Percentiles rank a stretch among this genome's conserved stretches.
Evolutionary conservation across 2,797 vertebrate genomes (phyloP).

Genomic region (Lacerta bilineata): DNA sequence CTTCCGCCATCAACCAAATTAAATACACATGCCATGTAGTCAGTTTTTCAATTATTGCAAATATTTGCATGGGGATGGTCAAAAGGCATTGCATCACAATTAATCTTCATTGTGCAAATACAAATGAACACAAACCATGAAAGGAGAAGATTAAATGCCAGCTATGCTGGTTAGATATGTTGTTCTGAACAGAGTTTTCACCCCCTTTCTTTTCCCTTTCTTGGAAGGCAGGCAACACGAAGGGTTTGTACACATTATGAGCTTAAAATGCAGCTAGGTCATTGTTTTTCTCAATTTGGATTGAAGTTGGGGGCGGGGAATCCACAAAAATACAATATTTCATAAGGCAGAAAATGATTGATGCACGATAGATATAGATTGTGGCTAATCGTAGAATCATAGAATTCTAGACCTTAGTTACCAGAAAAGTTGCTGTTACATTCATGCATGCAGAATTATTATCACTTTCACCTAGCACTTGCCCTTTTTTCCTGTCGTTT

Average conservation of each 20-base stretch:
- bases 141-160: background rate
- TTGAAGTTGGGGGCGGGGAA: too few relatives aligned
- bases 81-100: background rate
- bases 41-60: constrained; percentile 17
- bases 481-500: background rate
- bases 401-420: too few relatives aligned
- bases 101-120: constrained; percentile 7
- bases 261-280: too few relatives aligned
- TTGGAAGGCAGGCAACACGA: background rate
- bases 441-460: constrained; percentile 4
- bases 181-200: background rate
- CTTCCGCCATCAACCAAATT: background rate
- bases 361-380: too few relatives aligned
- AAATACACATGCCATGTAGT: background rate
- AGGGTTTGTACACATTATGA: too few relatives aligned
- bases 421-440: too few relatives aligned
- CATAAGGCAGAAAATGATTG: too few relatives aligned
- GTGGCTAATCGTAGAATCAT: too few relatives aligned
- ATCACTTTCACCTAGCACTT: background rate
- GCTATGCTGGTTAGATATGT: background rate
- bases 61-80: constrained; percentile 27
- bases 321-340: too few relatives aligned
- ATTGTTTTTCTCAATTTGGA: too few relatives aligned
- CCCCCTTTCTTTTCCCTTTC: background rate
- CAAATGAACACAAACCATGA: background rate